Evolutionary conservation across 1,140 invertebrate genomes (phyloP).

Genomic region (Magallana angulata): DNA sequence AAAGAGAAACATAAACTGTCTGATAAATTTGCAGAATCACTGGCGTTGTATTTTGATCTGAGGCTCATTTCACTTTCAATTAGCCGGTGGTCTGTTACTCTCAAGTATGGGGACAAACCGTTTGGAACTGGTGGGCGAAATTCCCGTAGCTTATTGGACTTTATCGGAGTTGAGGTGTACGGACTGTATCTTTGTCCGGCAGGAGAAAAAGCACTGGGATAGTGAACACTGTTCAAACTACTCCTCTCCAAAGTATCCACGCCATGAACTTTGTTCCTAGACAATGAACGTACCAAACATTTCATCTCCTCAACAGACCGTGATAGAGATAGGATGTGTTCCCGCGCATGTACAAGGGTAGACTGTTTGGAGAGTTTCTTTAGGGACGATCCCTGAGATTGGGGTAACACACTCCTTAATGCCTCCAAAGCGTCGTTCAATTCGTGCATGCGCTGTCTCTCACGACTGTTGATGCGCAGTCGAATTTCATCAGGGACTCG

Average conservation of each 20-base stretch:
- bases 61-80: too few species aligned
- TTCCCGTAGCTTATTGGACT: neutral
- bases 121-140: neutral
- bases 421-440: constrained; percentile 68
- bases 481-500: constrained; percentile 18
- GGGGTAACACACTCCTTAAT: constrained; percentile 20
- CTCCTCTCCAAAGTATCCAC: neutral
- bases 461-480: constrained; percentile 60
- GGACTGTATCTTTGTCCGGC: neutral
- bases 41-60: neutral
- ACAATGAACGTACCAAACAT: constrained; percentile 57
- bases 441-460: constrained; percentile 73
- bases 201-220: neutral
- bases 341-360: constrained; percentile 27
- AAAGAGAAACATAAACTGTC: neutral
- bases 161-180: neutral
- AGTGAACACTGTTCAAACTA: neutral
- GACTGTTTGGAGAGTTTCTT: constrained; percentile 39
- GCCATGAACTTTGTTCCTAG: neutral
- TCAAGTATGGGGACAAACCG: neutral
- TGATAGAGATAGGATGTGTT: constrained; percentile 46
- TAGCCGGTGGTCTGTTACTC: neutral
- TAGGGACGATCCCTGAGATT: constrained; percentile 17
- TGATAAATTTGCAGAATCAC: neutral
- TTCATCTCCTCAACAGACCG: constrained; percentile 67